Percentiles rank a stretch among this genome's conserved stretches.
These are phyloP conservation scores for Choristoneura fumiferana DNA, from an alignment of 1,140 invertebrate genomes.

Conservation along the genomic window DNA sequence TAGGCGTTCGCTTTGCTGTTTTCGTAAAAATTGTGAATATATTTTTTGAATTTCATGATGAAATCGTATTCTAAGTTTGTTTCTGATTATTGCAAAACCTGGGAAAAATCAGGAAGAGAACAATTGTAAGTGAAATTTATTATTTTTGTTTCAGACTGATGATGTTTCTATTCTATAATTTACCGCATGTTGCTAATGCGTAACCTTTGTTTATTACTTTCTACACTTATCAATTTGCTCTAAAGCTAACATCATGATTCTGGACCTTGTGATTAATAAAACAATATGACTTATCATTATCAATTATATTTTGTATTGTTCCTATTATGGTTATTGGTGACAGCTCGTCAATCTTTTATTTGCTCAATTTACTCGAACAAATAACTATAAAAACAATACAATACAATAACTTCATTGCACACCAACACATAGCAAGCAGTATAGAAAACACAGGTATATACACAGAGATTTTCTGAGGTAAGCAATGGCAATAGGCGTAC, in stretches of 20 bases:
- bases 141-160: slow-evolving; percentile 22
- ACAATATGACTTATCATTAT: too few relatives aligned
- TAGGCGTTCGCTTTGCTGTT: slow-evolving; percentile 11
- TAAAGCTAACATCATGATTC: neutral
- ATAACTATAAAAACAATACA: too few relatives aligned
- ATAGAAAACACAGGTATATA: too few relatives aligned
- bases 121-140: slow-evolving; percentile 60
- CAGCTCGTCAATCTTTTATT: too few relatives aligned
- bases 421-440: too few relatives aligned
- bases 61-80: slow-evolving; percentile 63
- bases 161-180: slow-evolving; percentile 14
- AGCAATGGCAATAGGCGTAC: too few relatives aligned
- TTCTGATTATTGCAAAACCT: slow-evolving; percentile 70
- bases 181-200: slow-evolving; percentile 49
- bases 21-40: slow-evolving; percentile 17
- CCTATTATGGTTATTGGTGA: too few relatives aligned
- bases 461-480: too few relatives aligned
- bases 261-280: too few relatives aligned
- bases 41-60: slow-evolving; percentile 43
- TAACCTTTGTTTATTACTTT: slow-evolving; percentile 25
- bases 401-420: too few relatives aligned
- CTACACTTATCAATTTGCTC: slow-evolving; percentile 18
- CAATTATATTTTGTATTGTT: too few relatives aligned
- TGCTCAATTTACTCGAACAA: too few relatives aligned
- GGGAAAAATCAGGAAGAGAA: slow-evolving; percentile 73